Evolutionary conservation across 2,113 vertebrate species (phyloP), one percentile per base, ranked within the genome.

Genomic region (Ariopsis seemanni): DNA sequence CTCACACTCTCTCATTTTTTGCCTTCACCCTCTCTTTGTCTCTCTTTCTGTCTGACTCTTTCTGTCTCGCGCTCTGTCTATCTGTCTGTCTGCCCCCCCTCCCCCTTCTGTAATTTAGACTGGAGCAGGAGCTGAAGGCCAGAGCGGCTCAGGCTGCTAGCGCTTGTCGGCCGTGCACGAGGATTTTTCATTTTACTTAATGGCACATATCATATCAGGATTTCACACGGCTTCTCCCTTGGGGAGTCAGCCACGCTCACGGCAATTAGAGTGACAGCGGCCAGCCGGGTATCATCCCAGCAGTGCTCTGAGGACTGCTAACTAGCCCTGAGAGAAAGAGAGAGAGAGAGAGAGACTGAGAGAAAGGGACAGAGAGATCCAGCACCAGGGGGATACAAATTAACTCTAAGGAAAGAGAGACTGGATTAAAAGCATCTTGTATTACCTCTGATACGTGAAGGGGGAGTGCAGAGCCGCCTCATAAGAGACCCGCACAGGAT

Each of bases 201-300:
- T 90, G 90, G 88, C 74, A 90, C 90, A 91, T 92, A 90, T 91
- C 90, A 92, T 92, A 91, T 92, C 86, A 87, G 90, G 89, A 91
- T 92, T 91, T 92, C 90, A 91, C 88, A 90, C 87, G 63, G 34
- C 82, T 71, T 78, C 75, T 89, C 90, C 86, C 83, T 7, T 75
- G n/a, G 86, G 88, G 88, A 90, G 65, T 22, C 69, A 58, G 86
- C 86, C 84, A 75, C 50, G 80, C 91, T 90, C 75, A 50, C 84
- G 75, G 89, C 91, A 88, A 89, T 91, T 90, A 90, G 79, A 89
- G 85, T 90, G 91, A 88, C 88, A 77, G 89, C 85, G 86, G 87
- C 86, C 72, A 60, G 88, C 80, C 88, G 82, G 85, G 52, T 82
- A 87, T 65, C 80, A 71, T 86, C 85, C 67, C 88, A 87, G 84